Evolutionary conservation across 2,113 vertebrate species (phyloP).

Genomic region (Platichthys stellatus): DNA sequence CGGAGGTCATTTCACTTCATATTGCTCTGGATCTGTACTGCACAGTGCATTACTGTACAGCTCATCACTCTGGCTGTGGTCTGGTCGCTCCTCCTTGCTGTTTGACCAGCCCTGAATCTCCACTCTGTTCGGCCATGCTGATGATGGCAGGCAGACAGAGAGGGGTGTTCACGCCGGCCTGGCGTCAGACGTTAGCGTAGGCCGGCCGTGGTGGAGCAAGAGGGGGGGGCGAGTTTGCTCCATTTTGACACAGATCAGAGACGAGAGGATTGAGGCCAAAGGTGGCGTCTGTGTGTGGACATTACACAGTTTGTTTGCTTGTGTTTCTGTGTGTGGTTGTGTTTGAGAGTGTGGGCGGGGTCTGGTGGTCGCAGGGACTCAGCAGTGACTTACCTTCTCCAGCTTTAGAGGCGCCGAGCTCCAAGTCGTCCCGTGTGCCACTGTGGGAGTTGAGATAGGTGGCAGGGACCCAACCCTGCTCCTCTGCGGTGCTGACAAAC

Average conservation of each 20-base stretch:
- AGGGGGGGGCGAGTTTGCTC: conserved; percentile 26
- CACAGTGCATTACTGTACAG: conserved; percentile 55
- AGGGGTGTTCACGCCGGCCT: conserved; percentile 49
- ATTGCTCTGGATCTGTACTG: conserved; percentile 39
- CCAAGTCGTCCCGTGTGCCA: conserved; percentile 92
- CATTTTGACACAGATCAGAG: conserved; percentile 60
- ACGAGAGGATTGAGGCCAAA: conserved; percentile 14
- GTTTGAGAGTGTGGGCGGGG: conserved; percentile 18
- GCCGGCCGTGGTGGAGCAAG: conserved; percentile 21
- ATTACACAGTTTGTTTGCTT: conserved; percentile 4
- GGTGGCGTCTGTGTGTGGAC: conserved; percentile 33
- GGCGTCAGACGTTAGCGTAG: conserved; percentile 37
- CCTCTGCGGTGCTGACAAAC: conserved; percentile 97
- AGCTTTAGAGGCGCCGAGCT: conserved; percentile 90
- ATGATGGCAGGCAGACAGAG: conserved; percentile 63
- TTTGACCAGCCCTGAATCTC: conserved; percentile 70
- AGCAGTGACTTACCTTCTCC: conserved; percentile 89
- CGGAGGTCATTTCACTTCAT: conserved; percentile 37
- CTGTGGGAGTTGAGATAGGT: conserved; percentile 95
- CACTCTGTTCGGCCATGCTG: conserved; percentile 64
- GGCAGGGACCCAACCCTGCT: conserved; percentile 98
- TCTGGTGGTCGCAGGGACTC: conserved; percentile 14
- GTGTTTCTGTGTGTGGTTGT: conserved; percentile 24
- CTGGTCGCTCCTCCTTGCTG: conserved; percentile 43
- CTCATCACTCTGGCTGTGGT: conserved; percentile 60